These are phyloP conservation scores for Chrysopilus asiliformis DNA, from an alignment of 2,888 invertebrate genomes.

Conservation along the genomic window DNA sequence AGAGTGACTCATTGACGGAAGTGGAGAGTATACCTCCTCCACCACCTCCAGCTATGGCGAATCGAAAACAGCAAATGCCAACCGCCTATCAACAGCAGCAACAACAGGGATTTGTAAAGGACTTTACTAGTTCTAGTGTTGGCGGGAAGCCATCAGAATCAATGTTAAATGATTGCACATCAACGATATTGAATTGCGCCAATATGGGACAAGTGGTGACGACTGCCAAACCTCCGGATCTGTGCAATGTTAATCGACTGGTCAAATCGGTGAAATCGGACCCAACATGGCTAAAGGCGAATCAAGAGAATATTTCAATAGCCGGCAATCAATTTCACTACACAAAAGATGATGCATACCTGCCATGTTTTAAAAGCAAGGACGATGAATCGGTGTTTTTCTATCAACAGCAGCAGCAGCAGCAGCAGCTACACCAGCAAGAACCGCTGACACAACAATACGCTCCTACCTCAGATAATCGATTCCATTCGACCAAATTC, in stretches of 20 bases:
- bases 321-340: conserved; percentile 12
- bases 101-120: conserved; percentile 14
- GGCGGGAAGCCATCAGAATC: conserved; percentile 13
- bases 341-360: conserved; percentile 10
- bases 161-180: conserved; percentile 31
- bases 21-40: conserved; percentile 33
- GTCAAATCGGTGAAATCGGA: conserved; percentile 10
- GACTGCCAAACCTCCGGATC: conserved; percentile 21
- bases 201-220: conserved; percentile 18
- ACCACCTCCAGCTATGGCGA: conserved; percentile 26
- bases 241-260: conserved; percentile 21
- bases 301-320: too few species aligned
- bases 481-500: conserved; percentile 25
- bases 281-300: neutral
- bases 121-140: conserved; percentile 5
- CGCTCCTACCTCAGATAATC: conserved; percentile 17
- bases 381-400: conserved; percentile 16
- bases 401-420: conserved; percentile 18
- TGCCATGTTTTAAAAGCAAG: conserved; percentile 14
- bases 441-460: conserved; percentile 17
- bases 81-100: conserved; percentile 12
- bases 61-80: conserved; percentile 23
- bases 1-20: conserved; percentile 31
- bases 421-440: too few species aligned
- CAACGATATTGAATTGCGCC: conserved; percentile 32